These are phyloP conservation scores for Cephus spinipes DNA, from an alignment of 2,888 invertebrate species.

Conservation along the genomic window DNA sequence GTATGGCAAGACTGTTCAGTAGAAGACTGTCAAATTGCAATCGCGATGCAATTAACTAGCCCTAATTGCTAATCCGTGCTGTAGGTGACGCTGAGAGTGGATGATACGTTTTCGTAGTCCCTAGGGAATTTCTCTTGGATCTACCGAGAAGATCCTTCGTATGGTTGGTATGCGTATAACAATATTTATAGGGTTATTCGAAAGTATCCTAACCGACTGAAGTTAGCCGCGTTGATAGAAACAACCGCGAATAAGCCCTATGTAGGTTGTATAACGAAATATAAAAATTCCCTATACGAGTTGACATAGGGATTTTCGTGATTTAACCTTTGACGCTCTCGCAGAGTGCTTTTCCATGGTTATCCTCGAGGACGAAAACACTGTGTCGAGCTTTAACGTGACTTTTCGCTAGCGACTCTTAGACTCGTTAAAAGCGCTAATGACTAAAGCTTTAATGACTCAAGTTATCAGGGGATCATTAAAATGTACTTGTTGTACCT, in stretches of 20 bases:
- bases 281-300: too few relatives aligned
- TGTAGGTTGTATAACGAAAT: too few relatives aligned
- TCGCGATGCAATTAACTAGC: not conserved
- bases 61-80: not conserved
- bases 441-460: not conserved
- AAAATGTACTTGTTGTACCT: not conserved
- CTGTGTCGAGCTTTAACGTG: not conserved
- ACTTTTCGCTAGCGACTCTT: not conserved
- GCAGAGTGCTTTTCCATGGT: not conserved
- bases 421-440: not conserved
- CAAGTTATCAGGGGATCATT: not conserved
- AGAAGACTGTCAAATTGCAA: not conserved
- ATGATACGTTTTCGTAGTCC: not conserved
- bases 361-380: not conserved
- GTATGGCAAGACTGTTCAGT: not conserved
- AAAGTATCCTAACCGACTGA: not conserved
- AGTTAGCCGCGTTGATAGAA: not conserved
- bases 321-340: not conserved
- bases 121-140: not conserved
- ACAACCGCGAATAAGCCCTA: not conserved
- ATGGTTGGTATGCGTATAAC: not conserved
- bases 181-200: not conserved
- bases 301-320: not conserved
- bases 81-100: not conserved
- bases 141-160: not conserved